phyloP scores from a whole-genome alignment of 2,797 vertebrate species.

The Typhlichthys eigenmanni region DNA sequence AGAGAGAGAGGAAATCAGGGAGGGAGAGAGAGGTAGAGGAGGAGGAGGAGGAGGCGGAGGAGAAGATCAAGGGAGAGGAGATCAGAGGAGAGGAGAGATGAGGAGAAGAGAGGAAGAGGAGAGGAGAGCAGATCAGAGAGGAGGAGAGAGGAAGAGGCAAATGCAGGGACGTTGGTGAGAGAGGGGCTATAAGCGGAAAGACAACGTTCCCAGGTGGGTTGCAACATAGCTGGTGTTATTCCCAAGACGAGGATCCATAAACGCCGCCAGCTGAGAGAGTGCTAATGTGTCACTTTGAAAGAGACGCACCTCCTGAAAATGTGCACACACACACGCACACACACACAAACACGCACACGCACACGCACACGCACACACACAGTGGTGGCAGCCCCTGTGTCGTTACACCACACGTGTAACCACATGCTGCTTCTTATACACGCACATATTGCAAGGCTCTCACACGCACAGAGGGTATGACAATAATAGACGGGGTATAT shows the following conservation, averaged over 20 bases:
- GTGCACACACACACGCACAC: slow-evolving; percentile 30
- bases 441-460: not conserved
- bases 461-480: slow-evolving; percentile 35
- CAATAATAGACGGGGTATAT: slow-evolving; percentile 41
- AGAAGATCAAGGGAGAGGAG: not conserved
- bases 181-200: slow-evolving; percentile 46
- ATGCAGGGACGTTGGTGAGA: slow-evolving; percentile 8
- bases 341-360: slow-evolving; percentile 9
- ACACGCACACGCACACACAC: slow-evolving; percentile 4
- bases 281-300: slow-evolving; percentile 62
- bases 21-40: not conserved
- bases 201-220: slow-evolving; percentile 52
- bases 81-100: not conserved
- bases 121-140: not conserved
- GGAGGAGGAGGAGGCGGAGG: not conserved
- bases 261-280: slow-evolving; percentile 57
- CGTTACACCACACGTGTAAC: no score
- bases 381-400: not conserved
- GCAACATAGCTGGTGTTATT: slow-evolving; percentile 44
- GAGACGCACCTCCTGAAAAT: slow-evolving; percentile 17
- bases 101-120: slow-evolving; percentile 17
- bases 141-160: not conserved
- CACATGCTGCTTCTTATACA: no score
- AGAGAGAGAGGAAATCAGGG: not conserved
- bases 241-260: slow-evolving; percentile 45